Percentiles rank a stretch among this genome's conserved stretches.
Evolutionary conservation across 2,113 vertebrate genomes (phyloP).

Genomic region (Rhinolophus ferrumequinum): DNA sequence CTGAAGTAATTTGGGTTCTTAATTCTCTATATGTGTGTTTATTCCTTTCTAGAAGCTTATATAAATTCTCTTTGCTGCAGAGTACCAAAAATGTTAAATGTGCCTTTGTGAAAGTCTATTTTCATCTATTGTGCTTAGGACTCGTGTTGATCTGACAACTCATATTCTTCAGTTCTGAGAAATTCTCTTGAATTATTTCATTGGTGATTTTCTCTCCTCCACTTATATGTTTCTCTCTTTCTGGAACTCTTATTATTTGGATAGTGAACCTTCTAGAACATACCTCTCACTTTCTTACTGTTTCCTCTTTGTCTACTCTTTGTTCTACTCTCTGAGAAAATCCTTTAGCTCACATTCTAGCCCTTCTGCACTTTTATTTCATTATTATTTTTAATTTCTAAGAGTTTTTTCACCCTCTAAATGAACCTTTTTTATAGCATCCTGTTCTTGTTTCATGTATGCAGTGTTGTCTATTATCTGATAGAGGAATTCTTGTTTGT

Average conservation of each 20-base stretch:
- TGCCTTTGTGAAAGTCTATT: background rate
- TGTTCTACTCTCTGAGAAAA: conserved; percentile 13
- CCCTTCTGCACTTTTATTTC: background rate
- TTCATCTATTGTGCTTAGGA: background rate
- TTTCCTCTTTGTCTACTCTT: background rate
- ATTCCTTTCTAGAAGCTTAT: conserved; percentile 32
- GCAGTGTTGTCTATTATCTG: background rate
- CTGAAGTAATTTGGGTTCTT: background rate
- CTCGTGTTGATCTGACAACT: background rate
- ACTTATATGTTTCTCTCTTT: background rate
- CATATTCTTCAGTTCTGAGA: background rate
- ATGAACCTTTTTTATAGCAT: background rate
- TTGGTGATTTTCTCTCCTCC: background rate
- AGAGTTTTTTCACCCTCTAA: background rate
- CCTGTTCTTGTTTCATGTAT: background rate
- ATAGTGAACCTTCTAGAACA: background rate
- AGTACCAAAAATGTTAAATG: background rate
- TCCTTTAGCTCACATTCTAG: background rate
- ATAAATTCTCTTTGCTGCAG: background rate
- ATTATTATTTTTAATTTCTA: background rate
- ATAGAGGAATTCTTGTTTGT: background rate
- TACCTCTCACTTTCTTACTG: background rate
- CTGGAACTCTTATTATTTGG: background rate
- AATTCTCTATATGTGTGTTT: conserved; percentile 17
- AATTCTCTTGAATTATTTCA: conserved; percentile 56